phyloP scores from a whole-genome alignment of 2,113 vertebrate genomes.

The Pomatorhinus ruficollis region DNA sequence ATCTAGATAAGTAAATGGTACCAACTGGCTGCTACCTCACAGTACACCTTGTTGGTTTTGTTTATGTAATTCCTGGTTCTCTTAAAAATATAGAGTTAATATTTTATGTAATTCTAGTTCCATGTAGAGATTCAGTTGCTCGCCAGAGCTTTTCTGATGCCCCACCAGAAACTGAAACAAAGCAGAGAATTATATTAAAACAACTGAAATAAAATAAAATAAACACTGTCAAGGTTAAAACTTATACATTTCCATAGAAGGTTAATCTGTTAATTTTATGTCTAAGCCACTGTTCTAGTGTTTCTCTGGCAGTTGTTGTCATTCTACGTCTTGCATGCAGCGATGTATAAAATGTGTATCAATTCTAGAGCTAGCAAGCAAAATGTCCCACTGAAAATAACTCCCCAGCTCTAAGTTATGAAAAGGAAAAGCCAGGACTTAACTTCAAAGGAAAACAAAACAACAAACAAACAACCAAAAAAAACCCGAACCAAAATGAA shows the following conservation, averaged over 20 bases:
- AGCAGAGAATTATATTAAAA: neutral
- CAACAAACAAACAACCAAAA: neutral
- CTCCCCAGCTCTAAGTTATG: neutral
- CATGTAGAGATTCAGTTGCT: conserved; percentile 2
- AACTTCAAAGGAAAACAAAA: neutral
- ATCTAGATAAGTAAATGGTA: conserved; percentile 18
- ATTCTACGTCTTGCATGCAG: neutral
- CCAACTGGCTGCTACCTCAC: neutral
- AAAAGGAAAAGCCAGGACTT: neutral
- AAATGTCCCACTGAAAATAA: neutral
- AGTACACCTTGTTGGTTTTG: conserved; percentile 20
- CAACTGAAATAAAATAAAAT: neutral
- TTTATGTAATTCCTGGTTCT: conserved; percentile 2
- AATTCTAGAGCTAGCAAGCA: neutral
- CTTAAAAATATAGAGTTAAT: conserved; percentile 25
- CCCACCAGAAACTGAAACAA: neutral
- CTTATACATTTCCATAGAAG: neutral
- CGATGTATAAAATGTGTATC: neutral
- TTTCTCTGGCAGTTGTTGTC: neutral
- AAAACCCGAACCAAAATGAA: neutral
- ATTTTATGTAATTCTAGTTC: conserved; percentile 27
- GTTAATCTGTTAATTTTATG: neutral
- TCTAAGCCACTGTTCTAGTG: neutral
- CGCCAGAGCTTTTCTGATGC: conserved; percentile 17
- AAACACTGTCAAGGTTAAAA: conserved; percentile 33